A percentile compares a stretch with the other conserved stretches of the same genome.
These are phyloP conservation scores for Latrodectus geometricus DNA, from an alignment of 1,140 invertebrate genomes.

Conservation along the genomic window DNA sequence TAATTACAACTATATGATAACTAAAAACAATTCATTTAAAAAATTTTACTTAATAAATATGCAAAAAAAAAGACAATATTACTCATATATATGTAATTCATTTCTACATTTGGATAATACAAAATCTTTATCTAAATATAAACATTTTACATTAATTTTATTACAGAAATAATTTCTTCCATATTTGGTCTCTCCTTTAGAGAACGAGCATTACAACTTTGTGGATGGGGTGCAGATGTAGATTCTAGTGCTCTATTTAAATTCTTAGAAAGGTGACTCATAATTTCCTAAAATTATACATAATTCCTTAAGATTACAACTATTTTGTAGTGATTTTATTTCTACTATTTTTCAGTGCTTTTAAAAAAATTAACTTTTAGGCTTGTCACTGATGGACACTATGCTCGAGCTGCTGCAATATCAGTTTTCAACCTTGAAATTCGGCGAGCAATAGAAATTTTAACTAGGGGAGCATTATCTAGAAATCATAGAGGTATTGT, in stretches of 20 bases:
- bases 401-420: slow-evolving; percentile 88
- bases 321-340: background rate
- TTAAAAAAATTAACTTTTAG: slow-evolving; percentile 8
- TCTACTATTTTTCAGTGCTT: background rate
- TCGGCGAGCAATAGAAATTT: slow-evolving; percentile 84
- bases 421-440: slow-evolving; percentile 90
- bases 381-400: slow-evolving; percentile 70
- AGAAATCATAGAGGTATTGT: slow-evolving; percentile 32
- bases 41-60: slow-evolving; percentile 23
- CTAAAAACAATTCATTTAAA: background rate
- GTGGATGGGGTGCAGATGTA: slow-evolving; percentile 86
- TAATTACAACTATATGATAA: too few relatives aligned
- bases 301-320: background rate
- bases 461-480: slow-evolving; percentile 75
- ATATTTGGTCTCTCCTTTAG: slow-evolving; percentile 67
- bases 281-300: background rate
- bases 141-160: too few relatives aligned
- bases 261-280: slow-evolving; percentile 63
- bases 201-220: slow-evolving; percentile 83
- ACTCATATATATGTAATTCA: too few relatives aligned
- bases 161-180: too few relatives aligned
- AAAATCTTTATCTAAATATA: too few relatives aligned
- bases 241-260: slow-evolving; percentile 70
- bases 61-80: background rate
- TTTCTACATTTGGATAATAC: too few relatives aligned